A percentile compares a stretch with the other conserved stretches of the same genome.
These are phyloP conservation scores for Drosophila nigricruria DNA, from an alignment of 2,888 invertebrate genomes.

Conservation along the genomic window DNA sequence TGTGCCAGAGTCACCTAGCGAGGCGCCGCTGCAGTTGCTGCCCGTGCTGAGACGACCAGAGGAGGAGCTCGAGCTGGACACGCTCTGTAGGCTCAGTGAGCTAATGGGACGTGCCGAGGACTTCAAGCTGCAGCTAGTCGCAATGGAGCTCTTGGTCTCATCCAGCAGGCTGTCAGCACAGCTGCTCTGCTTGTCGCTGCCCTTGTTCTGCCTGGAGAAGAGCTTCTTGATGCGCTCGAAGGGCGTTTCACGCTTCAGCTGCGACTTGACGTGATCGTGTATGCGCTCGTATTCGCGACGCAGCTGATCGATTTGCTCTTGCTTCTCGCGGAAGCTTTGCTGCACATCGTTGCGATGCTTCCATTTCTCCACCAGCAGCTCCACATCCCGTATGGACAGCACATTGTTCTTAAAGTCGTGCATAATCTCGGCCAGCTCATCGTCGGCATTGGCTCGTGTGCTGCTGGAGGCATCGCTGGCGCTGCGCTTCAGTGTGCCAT, in stretches of 20 bases:
- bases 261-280: slow-evolving; percentile 91
- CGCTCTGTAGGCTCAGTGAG: slow-evolving; percentile 89
- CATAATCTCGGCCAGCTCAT: slow-evolving; percentile 94
- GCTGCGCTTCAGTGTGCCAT: slow-evolving; percentile 84
- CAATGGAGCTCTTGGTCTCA: slow-evolving; percentile 84
- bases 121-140: slow-evolving; percentile 82
- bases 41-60: slow-evolving; percentile 93
- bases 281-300: slow-evolving; percentile 93
- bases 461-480: slow-evolving; percentile 83
- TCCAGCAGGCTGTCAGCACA: slow-evolving; percentile 80
- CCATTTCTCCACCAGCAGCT: slow-evolving; percentile 94
- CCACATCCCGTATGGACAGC: slow-evolving; percentile 93
- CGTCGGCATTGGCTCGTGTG: slow-evolving; percentile 86
- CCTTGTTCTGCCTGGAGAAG: slow-evolving; percentile 89
- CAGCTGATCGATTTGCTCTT: slow-evolving; percentile 92
- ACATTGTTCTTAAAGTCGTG: slow-evolving; percentile 96
- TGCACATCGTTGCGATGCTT: slow-evolving; percentile 94
- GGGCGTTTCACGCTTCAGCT: slow-evolving; percentile 91
- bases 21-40: slow-evolving; percentile 90
- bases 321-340: slow-evolving; percentile 93
- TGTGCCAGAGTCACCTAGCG: slow-evolving; percentile 93
- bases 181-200: slow-evolving; percentile 67
- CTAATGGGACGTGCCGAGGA: slow-evolving; percentile 88
- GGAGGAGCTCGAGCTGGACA: slow-evolving; percentile 89
- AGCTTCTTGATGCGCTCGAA: slow-evolving; percentile 92